Evolutionary conservation across 2,797 vertebrate genomes (phyloP).

Genomic region (Chloroceryle inda): DNA sequence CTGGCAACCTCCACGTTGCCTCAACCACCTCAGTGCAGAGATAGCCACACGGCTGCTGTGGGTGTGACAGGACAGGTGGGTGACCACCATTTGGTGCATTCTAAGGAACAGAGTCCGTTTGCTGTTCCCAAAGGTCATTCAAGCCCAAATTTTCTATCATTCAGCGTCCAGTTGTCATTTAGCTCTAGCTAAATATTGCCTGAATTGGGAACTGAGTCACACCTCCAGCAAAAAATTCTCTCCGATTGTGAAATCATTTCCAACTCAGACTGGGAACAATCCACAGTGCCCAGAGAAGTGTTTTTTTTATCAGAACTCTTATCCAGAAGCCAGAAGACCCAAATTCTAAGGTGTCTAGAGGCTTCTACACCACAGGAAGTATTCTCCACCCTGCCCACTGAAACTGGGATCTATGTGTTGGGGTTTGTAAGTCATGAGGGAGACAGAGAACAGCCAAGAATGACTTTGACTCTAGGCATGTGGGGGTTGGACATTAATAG

Average conservation of each 20-base stretch:
- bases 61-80: background rate
- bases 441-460: background rate
- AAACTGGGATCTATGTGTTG: background rate
- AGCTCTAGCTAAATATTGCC: background rate
- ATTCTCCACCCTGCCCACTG: background rate
- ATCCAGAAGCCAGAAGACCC: background rate
- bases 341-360: background rate
- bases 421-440: background rate
- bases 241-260: background rate
- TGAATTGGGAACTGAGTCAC: background rate
- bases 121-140: background rate
- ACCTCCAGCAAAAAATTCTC: background rate
- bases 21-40: background rate
- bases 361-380: background rate
- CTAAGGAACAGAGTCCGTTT: background rate
- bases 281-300: background rate
- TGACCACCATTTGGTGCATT: background rate
- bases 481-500: background rate
- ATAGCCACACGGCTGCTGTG: background rate
- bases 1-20: background rate
- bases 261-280: background rate
- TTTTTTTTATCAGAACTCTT: background rate
- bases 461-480: background rate
- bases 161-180: background rate
- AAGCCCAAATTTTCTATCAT: background rate